A percentile compares a stretch with the other conserved stretches of the same genome.
These are phyloP conservation scores for Armadillidium nasatum DNA, from an alignment of 1,140 invertebrate species.

Conservation along the genomic window DNA sequence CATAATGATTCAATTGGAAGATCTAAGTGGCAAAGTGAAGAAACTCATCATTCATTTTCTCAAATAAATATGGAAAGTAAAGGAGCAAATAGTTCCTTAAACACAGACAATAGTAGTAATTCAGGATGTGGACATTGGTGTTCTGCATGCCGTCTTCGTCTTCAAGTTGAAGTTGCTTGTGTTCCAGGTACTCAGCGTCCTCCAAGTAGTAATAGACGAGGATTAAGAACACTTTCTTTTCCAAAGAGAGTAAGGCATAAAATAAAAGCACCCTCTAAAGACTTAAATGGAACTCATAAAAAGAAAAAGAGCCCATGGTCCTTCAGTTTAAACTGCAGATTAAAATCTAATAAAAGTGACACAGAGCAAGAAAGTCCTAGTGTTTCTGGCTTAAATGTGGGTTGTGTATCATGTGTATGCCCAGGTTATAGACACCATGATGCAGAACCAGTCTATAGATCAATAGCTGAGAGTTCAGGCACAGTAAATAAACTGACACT, in stretches of 20 bases:
- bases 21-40: no score
- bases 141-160: slow-evolving; percentile 31
- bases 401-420: slow-evolving; percentile 37
- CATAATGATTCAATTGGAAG: no score
- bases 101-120: background rate
- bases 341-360: slow-evolving; percentile 32
- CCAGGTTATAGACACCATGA: slow-evolving; percentile 29
- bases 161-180: slow-evolving; percentile 40
- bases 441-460: slow-evolving; percentile 26
- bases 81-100: no score
- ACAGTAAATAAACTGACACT: background rate
- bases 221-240: slow-evolving; percentile 34
- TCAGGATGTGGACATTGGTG: slow-evolving; percentile 37
- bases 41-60: no score
- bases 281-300: slow-evolving; percentile 32
- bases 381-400: slow-evolving; percentile 18
- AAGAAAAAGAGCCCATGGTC: slow-evolving; percentile 44
- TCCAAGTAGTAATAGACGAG: slow-evolving; percentile 21
- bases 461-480: slow-evolving; percentile 14
- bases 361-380: slow-evolving; percentile 23
- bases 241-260: slow-evolving; percentile 36
- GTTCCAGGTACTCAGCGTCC: slow-evolving; percentile 27
- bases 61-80: no score
- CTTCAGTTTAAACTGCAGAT: slow-evolving; percentile 38
- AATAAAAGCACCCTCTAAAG: slow-evolving; percentile 31